These are phyloP conservation scores for Carterocephalus palaemon DNA, from an alignment of 2,888 invertebrate genomes.

Conservation along the genomic window DNA sequence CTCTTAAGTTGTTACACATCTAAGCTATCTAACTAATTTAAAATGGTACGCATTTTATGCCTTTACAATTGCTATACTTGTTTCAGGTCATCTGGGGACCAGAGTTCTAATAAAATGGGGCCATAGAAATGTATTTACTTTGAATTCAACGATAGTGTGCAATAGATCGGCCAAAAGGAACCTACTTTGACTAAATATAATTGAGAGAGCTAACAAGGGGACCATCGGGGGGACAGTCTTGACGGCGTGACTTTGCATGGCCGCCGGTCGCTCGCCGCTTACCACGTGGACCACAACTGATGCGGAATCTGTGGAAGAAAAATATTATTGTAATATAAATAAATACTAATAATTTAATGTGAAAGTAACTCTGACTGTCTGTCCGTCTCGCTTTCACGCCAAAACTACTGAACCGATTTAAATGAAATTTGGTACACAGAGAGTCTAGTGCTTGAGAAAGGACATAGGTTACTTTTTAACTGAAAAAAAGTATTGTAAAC, in stretches of 20 bases:
- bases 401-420: too few relatives aligned
- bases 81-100: conserved; percentile 59
- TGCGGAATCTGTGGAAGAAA: conserved; percentile 81
- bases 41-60: conserved; percentile 43
- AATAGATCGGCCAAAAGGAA: conserved; percentile 12
- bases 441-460: too few relatives aligned
- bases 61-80: conserved; percentile 30
- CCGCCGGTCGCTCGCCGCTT: conserved; percentile 84
- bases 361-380: conserved; percentile 11
- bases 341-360: not conserved
- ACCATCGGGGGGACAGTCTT: conserved; percentile 42
- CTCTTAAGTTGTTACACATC: conserved; percentile 16
- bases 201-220: conserved; percentile 38
- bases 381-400: too few relatives aligned
- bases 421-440: too few relatives aligned
- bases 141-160: not conserved
- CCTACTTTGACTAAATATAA: conserved; percentile 40
- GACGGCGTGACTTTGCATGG: conserved; percentile 75
- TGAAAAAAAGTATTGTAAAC: too few relatives aligned
- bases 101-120: conserved; percentile 13
- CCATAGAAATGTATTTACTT: conserved; percentile 15
- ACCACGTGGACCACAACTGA: conserved; percentile 90
- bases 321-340: too few relatives aligned
- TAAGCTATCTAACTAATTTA: conserved; percentile 35
- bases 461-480: too few relatives aligned